These are phyloP conservation scores for Willisornis vidua DNA, from an alignment of 2,113 vertebrate genomes.

Conservation along the genomic window DNA sequence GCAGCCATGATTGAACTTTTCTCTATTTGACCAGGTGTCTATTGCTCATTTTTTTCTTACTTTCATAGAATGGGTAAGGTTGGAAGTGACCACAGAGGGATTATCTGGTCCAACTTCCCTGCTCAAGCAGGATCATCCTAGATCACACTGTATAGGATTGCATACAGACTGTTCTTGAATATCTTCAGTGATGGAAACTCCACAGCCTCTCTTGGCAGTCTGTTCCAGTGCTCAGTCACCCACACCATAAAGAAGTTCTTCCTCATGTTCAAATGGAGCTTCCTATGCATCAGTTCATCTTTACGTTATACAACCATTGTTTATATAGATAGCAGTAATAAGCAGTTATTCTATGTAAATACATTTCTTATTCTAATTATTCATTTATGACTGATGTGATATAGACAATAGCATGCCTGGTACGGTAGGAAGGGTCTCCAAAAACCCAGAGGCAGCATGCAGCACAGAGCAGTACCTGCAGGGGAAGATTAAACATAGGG, in stretches of 20 bases:
- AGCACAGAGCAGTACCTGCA: neutral
- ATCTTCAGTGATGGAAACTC: neutral
- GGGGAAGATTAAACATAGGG: neutral
- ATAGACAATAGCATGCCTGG: neutral
- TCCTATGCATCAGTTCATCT: neutral
- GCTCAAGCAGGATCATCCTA: neutral
- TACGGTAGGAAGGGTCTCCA: neutral
- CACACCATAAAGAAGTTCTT: neutral
- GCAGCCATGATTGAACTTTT: neutral
- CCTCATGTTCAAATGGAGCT: neutral
- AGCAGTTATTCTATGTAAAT: neutral
- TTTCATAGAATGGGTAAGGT: neutral
- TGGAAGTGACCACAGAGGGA: neutral
- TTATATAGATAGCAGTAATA: neutral
- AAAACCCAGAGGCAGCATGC: accelerated
- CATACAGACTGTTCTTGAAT: neutral
- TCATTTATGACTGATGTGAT: neutral
- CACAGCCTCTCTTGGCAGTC: neutral
- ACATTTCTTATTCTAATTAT: neutral
- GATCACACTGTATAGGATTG: too few relatives aligned
- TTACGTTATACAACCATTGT: neutral
- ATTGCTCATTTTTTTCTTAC: neutral
- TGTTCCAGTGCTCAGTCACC: neutral
- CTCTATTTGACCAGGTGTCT: neutral
- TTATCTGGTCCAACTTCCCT: neutral